Conservation (phyloP, 2,113 vertebrate genomes). For the Cairina moschata region DNA sequence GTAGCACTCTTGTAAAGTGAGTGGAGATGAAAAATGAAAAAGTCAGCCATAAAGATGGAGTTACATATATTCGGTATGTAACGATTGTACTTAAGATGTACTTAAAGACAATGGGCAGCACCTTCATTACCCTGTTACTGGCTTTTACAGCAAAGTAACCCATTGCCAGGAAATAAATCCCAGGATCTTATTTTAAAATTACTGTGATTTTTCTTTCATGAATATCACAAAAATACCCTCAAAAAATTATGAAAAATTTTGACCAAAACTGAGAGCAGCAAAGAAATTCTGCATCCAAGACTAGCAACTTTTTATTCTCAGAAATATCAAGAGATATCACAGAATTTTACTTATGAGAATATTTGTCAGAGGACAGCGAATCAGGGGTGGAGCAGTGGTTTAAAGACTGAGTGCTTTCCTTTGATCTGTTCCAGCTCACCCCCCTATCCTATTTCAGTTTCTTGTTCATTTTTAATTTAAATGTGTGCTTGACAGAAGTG, state of each 20-base stretch:
- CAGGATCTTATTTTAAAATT: neutral
- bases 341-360: neutral
- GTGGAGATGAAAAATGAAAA: neutral
- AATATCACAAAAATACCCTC: neutral
- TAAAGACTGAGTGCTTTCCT: neutral
- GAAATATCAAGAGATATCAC: neutral
- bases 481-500: slow-evolving; percentile 3
- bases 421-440: neutral
- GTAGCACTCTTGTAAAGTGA: neutral
- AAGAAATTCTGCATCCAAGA: neutral
- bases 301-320: neutral
- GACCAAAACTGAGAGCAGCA: neutral
- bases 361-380: neutral
- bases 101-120: slow-evolving; percentile 36
- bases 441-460: neutral
- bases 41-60: slow-evolving; percentile 5
- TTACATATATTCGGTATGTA: neutral
- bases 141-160: neutral
- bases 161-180: neutral
- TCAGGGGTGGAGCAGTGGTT: neutral
- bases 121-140: slow-evolving; percentile 9
- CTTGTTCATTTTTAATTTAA: slow-evolving; percentile 45
- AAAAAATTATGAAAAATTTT: neutral
- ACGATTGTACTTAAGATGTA: slow-evolving; percentile 29
- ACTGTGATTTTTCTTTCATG: neutral